Evolutionary conservation across 2,888 invertebrate genomes (phyloP).

Genomic region (Dynastes hyllus): DNA sequence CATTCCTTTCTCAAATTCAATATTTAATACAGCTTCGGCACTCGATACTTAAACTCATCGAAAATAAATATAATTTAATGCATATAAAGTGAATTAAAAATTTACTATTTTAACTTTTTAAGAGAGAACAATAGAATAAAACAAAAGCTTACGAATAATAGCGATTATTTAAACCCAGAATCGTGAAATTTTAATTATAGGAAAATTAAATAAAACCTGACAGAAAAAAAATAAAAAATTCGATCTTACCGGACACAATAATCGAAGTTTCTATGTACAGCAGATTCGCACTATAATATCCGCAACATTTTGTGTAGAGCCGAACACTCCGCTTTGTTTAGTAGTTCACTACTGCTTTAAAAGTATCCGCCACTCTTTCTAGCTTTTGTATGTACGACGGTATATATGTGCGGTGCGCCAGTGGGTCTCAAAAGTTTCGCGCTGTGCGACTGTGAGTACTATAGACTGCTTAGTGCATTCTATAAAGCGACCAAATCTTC

Average conservation of each 20-base stretch:
- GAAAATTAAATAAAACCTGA: neutral
- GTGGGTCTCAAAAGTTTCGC: slow-evolving; percentile 50
- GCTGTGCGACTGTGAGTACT: neutral
- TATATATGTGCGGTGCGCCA: slow-evolving; percentile 32
- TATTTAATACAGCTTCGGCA: too few relatives aligned
- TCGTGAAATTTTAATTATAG: neutral
- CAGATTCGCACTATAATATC: slow-evolving; percentile 46
- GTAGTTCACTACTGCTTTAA: slow-evolving; percentile 53
- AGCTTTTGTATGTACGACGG: slow-evolving; percentile 53
- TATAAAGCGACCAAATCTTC: neutral
- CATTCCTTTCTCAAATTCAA: too few relatives aligned
- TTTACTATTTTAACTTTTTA: too few relatives aligned
- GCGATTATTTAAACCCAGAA: neutral
- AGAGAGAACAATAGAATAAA: neutral
- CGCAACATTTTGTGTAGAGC: slow-evolving; percentile 50
- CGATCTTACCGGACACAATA: slow-evolving; percentile 20
- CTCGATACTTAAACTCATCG: too few relatives aligned
- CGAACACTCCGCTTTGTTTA: slow-evolving; percentile 51
- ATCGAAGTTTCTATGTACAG: neutral
- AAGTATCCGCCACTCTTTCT: slow-evolving; percentile 49
- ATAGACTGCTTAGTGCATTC: too few relatives aligned
- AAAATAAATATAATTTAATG: too few relatives aligned
- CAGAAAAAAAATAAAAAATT: neutral
- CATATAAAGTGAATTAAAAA: too few relatives aligned
- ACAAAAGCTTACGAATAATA: neutral